Evolutionary conservation across 2,113 vertebrate species (phyloP).

Genomic region (Calcarius ornatus): DNA sequence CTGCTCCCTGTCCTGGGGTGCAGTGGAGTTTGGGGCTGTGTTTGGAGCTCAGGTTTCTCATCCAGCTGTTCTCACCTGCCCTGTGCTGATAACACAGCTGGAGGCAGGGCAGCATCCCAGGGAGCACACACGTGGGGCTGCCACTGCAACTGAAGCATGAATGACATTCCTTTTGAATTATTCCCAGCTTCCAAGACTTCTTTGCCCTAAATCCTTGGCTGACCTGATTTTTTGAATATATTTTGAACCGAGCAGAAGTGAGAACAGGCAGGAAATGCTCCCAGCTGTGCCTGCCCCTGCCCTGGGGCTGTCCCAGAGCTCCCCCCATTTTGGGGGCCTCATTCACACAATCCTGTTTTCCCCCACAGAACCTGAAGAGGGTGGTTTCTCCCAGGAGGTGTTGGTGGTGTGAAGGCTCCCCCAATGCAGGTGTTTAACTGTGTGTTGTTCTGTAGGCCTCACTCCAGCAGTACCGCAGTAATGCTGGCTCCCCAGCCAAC

Average conservation of each 20-base stretch:
- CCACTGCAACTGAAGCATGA: not conserved
- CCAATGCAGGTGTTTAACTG: slow-evolving; percentile 69
- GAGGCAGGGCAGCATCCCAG: not conserved
- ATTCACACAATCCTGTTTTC: not conserved
- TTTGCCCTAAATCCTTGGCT: not conserved
- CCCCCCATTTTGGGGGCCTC: not conserved
- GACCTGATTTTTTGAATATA: not conserved
- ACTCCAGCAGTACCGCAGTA: slow-evolving; percentile 98
- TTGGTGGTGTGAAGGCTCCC: not conserved
- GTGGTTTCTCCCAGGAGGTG: not conserved
- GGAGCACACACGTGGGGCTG: not conserved
- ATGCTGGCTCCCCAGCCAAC: slow-evolving; percentile 96
- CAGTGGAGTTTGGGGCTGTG: not conserved
- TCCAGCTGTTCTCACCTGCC: rapidly evolving
- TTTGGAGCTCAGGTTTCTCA: not conserved
- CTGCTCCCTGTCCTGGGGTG: not conserved
- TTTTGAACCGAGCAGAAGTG: not conserved
- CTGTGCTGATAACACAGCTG: rapidly evolving
- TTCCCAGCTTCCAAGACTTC: not conserved
- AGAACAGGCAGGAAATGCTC: not conserved
- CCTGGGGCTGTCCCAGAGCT: not conserved
- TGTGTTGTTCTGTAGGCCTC: slow-evolving; percentile 84
- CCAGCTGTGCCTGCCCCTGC: not conserved
- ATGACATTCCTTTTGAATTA: not conserved
- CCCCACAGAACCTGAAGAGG: not conserved